Evolutionary conservation across 2,113 vertebrate genomes (phyloP), one percentile per base, ranked within the genome.

Genomic region (Larimichthys crocea): DNA sequence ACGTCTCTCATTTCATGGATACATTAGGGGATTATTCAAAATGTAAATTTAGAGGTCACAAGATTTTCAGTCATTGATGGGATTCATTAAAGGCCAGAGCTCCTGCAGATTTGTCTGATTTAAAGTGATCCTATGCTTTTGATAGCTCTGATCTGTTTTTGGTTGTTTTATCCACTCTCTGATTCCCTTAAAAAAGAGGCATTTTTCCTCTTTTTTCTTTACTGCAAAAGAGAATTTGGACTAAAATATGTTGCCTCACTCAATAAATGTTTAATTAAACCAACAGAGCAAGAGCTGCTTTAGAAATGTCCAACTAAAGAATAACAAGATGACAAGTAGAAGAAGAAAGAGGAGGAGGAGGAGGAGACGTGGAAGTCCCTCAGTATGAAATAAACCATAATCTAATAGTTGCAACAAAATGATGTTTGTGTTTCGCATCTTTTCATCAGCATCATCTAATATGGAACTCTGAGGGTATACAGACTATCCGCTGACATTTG

Each of bases 1-100:
- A 88, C 61, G 65, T 76, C 75, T 85, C 84, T 85, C 79, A 90
- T 93, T 93, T 91, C 89, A 92, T 83, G 88, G 88, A 70, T 55
- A 77, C 81, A 88, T 88, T 90, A 83, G 64, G 63, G 83, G 67
- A 80, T 93, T 85, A 90, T 74, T 88, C 78, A 56, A 76, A 80
- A 84, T 80, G 82, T 75, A 81, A 84, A 80, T 91, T 86, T 62
- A 46, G 49, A 70, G 83, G 66, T 89, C 76, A 68, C 31, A 78
- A 59, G 59, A 79, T 89, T 85, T 76, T 69, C 24, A 52, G 3
- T 84, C 69, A 67, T 56, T 80, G 65, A 86, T 60, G n/a, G 53
- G 46, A 76, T 80, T 86, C 42, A 70, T 74, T 77, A 80, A 85
- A 63, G 31, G 59, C 61, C 46, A 31, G 63, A 75, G 42, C 53